Evolutionary conservation across 2,797 vertebrate genomes (phyloP).

Genomic region (Sebastes jordani): DNA sequence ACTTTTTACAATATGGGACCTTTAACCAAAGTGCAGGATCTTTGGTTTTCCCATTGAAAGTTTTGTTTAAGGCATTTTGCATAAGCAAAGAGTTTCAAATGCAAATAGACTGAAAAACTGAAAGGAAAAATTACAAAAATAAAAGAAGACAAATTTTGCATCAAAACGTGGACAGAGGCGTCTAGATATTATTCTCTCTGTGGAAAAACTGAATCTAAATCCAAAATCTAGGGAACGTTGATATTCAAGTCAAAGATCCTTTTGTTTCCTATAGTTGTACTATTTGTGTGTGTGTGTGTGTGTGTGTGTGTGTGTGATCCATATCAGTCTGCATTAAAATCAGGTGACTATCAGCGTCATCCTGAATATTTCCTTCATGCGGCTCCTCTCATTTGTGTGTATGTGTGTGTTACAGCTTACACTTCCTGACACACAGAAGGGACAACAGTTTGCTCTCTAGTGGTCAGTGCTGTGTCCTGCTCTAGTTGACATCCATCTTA

Average conservation of each 20-base stretch:
- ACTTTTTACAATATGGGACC: too few relatives aligned
- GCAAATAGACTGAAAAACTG: neutral
- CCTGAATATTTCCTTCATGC: neutral
- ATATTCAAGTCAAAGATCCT: neutral
- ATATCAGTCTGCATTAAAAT: neutral
- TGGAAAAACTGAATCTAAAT: neutral
- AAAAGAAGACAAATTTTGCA: neutral
- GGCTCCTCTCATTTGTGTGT: neutral
- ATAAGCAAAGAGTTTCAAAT: neutral
- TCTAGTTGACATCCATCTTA: neutral
- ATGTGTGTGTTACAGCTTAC: neutral
- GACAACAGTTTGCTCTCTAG: constrained; percentile 31
- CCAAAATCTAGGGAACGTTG: neutral
- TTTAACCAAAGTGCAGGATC: neutral
- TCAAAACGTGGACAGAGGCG: neutral
- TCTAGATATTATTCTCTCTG: neutral
- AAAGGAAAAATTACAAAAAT: neutral
- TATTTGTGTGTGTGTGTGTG: too few relatives aligned
- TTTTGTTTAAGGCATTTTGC: neutral
- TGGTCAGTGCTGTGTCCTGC: constrained; percentile 4
- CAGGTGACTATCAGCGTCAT: constrained; percentile 4
- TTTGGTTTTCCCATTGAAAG: neutral
- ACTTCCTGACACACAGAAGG: neutral
- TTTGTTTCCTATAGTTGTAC: neutral
- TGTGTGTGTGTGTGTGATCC: neutral